Evolutionary conservation across 1,140 invertebrate species (phyloP).

Genomic region (Platyura marginata): DNA sequence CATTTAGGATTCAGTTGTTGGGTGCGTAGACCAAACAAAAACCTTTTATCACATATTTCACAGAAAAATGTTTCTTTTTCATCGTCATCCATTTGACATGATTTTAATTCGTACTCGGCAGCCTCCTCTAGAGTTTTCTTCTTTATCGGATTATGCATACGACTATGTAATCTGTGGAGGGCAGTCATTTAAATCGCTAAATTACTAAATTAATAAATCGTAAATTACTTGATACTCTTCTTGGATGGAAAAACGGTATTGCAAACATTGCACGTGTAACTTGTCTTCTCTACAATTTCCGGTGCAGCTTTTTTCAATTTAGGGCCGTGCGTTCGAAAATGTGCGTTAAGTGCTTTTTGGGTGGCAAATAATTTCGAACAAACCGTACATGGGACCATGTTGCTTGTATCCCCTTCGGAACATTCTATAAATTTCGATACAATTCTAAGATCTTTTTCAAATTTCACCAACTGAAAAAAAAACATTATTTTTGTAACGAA

Average conservation of each 20-base stretch:
- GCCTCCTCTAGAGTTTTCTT: conserved; percentile 33
- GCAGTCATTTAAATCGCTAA: background rate
- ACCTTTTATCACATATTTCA: conserved; percentile 23
- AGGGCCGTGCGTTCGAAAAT: background rate
- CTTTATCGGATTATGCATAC: conserved; percentile 48
- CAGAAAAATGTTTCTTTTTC: conserved; percentile 14
- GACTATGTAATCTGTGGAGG: conserved; percentile 37
- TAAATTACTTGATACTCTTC: background rate
- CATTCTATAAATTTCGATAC: too few species aligned
- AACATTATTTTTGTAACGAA: too few species aligned
- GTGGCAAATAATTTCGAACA: too few species aligned
- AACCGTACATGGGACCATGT: too few species aligned
- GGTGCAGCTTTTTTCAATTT: background rate
- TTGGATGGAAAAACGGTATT: background rate
- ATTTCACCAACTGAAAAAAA: too few species aligned
- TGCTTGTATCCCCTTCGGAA: too few species aligned
- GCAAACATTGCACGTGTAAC: background rate
- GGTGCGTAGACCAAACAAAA: background rate
- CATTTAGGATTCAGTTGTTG: background rate
- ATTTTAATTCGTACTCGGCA: conserved; percentile 17
- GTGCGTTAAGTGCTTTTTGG: too few species aligned
- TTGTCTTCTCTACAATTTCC: background rate
- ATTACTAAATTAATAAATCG: background rate
- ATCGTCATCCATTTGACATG: conserved; percentile 10
- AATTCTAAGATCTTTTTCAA: too few species aligned